Evolutionary conservation across 2,888 invertebrate species (phyloP), one percentile per base, ranked within the genome.

Genomic region (Epinotia ramella): DNA sequence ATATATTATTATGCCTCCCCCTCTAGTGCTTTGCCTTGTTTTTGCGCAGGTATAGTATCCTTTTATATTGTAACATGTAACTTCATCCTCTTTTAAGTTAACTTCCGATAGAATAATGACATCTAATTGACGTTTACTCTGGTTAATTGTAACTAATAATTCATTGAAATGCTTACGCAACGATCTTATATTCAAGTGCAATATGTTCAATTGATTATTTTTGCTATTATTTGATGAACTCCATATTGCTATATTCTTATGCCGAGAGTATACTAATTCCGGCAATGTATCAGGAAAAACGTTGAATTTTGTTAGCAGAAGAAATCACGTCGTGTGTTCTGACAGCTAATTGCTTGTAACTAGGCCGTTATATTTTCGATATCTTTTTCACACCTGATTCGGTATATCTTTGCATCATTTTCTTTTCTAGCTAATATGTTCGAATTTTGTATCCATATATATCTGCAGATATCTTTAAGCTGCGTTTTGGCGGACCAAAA

Each of bases 171-270:
- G 13, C 33, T 74, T 77, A 33, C 71, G 44, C 44, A 74, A 16
- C 0, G 77, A 77, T 49, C 77, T 57, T 24, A 77, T 77, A 49
- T 77, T 77, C n/a, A 74, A 16, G 20, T 77, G 74, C 11, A 64
- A 18, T 44, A 44, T 40, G 44, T 64, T 40, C 11, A 64, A 12
- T 64, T 44, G 33, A 1, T 64, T 64, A 11, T 1, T 12, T 64
- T 44, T 44, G 16, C 44, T 44, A 33, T 33, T 33, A 33, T 33
- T 33, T 33, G 33, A 33, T 33, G 33, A 33, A 33, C 33, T 33
- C 33, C 33, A 33, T 33, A 33, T 33, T 33, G 1, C 33, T 33
- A 33, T 33, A 33, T 33, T 33, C 33, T 33, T 33, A 33, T 33
- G 33, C 33, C 33, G 33, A 12, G 18, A 24, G 13, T 59, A 59